These are phyloP conservation scores for Cyanistes caeruleus DNA, from an alignment of 2,113 vertebrate species.

Conservation along the genomic window DNA sequence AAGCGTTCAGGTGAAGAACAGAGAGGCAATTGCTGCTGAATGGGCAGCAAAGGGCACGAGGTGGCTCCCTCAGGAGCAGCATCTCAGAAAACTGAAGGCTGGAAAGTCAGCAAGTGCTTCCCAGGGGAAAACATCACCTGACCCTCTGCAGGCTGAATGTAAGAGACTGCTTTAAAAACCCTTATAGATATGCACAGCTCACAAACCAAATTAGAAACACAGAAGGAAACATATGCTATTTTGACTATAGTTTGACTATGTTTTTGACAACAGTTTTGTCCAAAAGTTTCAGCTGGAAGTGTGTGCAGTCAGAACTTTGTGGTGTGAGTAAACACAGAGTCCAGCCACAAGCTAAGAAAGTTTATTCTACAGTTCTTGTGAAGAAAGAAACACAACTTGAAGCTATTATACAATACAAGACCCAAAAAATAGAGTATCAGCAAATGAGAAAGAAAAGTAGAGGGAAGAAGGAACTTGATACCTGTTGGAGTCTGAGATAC, in stretches of 20 bases:
- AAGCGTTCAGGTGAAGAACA: background rate
- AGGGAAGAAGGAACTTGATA: background rate
- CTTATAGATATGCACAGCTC: background rate
- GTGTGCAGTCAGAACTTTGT: background rate
- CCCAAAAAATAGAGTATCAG: background rate
- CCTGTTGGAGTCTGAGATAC: too few relatives aligned
- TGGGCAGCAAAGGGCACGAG: accelerated
- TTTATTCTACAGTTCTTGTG: background rate
- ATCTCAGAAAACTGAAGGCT: background rate
- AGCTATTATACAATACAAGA: background rate
- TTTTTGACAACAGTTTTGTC: background rate
- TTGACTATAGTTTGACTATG: background rate
- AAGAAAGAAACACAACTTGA: conserved; percentile 1
- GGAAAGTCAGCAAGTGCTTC: background rate
- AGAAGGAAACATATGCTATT: background rate
- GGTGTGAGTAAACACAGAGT: background rate
- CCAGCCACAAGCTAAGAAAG: background rate
- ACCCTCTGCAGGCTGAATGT: background rate
- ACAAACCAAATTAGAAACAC: background rate
- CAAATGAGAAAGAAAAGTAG: background rate
- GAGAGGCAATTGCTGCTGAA: background rate
- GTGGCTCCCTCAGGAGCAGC: background rate
- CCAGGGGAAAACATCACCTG: background rate
- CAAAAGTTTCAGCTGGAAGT: background rate
- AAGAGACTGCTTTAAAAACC: background rate